Evolutionary conservation across 30 jellyfish, hydroid and myxozoan genomes (phyloP).

Genomic region (Rhopilema esculentum): DNA sequence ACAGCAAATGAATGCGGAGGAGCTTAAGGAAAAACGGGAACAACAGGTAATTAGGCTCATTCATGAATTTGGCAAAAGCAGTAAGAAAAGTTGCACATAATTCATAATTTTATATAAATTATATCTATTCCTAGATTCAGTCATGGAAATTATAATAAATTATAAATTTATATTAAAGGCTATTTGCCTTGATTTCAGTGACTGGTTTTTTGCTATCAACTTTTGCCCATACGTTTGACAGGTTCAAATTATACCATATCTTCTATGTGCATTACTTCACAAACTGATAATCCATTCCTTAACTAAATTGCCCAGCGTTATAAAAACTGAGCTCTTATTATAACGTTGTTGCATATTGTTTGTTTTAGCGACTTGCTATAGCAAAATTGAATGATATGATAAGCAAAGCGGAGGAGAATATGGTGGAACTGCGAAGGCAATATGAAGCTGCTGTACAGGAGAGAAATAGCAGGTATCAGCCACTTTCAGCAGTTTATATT

Average conservation of each 20-base stretch:
- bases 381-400: constrained; percentile 85
- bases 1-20: constrained; percentile 82
- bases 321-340: too few species aligned
- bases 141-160: too few species aligned
- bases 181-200: too few species aligned
- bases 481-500: neutral
- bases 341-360: too few species aligned
- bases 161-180: too few species aligned
- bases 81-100: neutral
- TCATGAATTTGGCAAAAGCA: neutral
- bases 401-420: constrained; percentile 85
- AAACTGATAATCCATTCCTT: too few species aligned
- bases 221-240: too few species aligned
- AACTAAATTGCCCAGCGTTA: too few species aligned
- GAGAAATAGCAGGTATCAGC: constrained; percentile 70
- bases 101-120: neutral
- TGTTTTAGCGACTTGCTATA: constrained; percentile 79
- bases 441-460: constrained; percentile 90
- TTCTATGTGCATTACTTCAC: too few species aligned
- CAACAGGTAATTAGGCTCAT: constrained; percentile 71
- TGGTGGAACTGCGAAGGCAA: constrained; percentile 81
- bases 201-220: too few species aligned
- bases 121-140: too few species aligned
- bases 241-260: too few species aligned
- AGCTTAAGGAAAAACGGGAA: constrained; percentile 75